A percentile compares a stretch with the other conserved stretches of the same genome.
These are phyloP conservation scores for Sakesphorus luctuosus DNA, from an alignment of 2,113 vertebrate species.

Conservation along the genomic window DNA sequence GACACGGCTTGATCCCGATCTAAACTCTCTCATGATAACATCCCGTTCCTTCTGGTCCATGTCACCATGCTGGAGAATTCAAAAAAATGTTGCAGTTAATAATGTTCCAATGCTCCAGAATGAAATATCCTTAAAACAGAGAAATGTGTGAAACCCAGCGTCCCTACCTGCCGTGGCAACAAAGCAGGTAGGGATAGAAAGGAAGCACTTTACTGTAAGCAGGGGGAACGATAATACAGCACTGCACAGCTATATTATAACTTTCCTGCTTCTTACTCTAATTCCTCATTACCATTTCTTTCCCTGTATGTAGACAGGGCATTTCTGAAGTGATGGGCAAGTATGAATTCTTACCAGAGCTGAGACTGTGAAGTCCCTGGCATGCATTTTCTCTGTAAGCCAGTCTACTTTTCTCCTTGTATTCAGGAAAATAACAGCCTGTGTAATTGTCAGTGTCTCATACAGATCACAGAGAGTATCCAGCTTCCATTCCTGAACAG, in stretches of 20 bases:
- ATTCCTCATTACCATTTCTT: accelerated
- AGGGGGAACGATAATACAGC: slow-evolving; percentile 85
- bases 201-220: slow-evolving; percentile 76
- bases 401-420: slow-evolving; percentile 99
- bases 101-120: neutral
- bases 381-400: slow-evolving; percentile 99
- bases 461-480: slow-evolving; percentile 98
- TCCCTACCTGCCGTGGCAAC: slow-evolving; percentile 74
- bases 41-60: slow-evolving; percentile 99
- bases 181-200: slow-evolving; percentile 73
- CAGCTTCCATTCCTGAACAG: slow-evolving; percentile 93
- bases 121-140: accelerated
- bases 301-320: accelerated
- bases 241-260: slow-evolving; percentile 77
- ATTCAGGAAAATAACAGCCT: slow-evolving; percentile 98
- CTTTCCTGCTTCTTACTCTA: slow-evolving; percentile 66
- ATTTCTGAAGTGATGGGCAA: accelerated
- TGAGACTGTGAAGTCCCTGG: slow-evolving; percentile 96
- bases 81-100: neutral
- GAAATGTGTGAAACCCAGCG: slow-evolving; percentile 79
- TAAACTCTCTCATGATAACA: slow-evolving; percentile 97
- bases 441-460: slow-evolving; percentile 96
- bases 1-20: slow-evolving; percentile 95
- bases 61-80: slow-evolving; percentile 87
- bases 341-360: slow-evolving; percentile 84